Evolutionary conservation across 2,888 invertebrate species (phyloP).

Genomic region (Hypomecis atomaria): DNA sequence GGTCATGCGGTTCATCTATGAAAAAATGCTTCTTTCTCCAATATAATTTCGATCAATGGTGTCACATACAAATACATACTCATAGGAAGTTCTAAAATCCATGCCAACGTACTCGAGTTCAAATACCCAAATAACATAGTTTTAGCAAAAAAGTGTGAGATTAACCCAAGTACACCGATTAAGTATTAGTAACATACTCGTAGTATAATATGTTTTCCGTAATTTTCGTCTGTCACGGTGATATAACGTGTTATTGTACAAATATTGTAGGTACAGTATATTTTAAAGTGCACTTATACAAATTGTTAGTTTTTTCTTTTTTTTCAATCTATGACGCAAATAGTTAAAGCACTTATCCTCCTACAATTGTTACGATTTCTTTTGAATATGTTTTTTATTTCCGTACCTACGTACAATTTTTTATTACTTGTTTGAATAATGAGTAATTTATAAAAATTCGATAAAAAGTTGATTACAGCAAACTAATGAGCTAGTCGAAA

Average conservation of each 20-base stretch:
- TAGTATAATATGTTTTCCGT: constrained; percentile 1
- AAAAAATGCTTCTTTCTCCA: no score
- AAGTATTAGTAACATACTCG: neutral
- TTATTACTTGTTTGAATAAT: neutral
- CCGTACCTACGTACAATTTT: neutral
- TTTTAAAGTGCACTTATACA: constrained; percentile 1
- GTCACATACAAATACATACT: no score
- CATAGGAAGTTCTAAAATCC: constrained; percentile 3
- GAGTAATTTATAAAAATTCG: neutral
- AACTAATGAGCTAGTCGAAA: neutral
- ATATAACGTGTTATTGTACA: constrained; percentile 23
- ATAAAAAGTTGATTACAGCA: constrained; percentile 8
- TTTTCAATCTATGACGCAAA: constrained; percentile 16
- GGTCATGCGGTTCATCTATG: no score
- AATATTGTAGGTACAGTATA: constrained; percentile 15
- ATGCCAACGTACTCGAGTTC: constrained; percentile 20
- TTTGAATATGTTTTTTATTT: constrained; percentile 10
- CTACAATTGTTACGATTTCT: constrained; percentile 16
- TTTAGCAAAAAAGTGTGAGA: constrained; percentile 22
- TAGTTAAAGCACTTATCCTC: constrained; percentile 2
- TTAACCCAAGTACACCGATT: constrained; percentile 18
- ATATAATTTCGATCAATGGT: no score
- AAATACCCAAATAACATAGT: constrained; percentile 11
- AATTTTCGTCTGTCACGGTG: constrained; percentile 20
- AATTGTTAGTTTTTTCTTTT: constrained; percentile 4